Percentiles rank a stretch among this genome's conserved stretches.
phyloP scores from a whole-genome alignment of 2,113 vertebrate genomes.

The Steatornis caripensis region DNA sequence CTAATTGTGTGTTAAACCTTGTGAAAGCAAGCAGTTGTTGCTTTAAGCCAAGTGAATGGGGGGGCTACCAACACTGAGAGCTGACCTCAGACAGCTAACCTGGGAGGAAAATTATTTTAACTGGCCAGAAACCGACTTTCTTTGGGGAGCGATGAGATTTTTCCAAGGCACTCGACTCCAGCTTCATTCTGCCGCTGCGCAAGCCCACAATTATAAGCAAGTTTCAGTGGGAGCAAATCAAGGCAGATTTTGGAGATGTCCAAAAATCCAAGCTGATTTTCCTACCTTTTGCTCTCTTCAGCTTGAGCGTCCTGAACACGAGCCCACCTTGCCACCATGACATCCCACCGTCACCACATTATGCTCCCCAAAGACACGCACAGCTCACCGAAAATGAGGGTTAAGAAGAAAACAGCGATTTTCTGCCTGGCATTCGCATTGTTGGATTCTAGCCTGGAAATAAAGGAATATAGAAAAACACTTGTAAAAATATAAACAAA shows the following conservation, averaged over 20 bases:
- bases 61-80: neutral
- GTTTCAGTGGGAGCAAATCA: neutral
- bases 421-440: neutral
- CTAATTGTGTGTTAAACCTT: neutral
- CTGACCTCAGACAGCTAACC: neutral
- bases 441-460: constrained; percentile 38
- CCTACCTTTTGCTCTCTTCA: neutral
- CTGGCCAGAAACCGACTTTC: neutral
- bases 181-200: neutral
- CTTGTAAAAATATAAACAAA: constrained; percentile 40
- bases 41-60: neutral
- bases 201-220: neutral
- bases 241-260: neutral
- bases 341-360: neutral
- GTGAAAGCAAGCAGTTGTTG: neutral
- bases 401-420: constrained; percentile 5
- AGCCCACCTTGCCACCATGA: neutral
- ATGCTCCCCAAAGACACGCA: neutral
- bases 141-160: neutral
- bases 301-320: neutral
- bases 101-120: neutral
- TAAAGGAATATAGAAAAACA: constrained; percentile 36
- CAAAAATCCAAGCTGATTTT: neutral
- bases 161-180: neutral
- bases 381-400: neutral